These are phyloP conservation scores for Palythoa caribaeorum DNA, from an alignment of 92 coral and sea anemone genomes.

Conservation along the genomic window DNA sequence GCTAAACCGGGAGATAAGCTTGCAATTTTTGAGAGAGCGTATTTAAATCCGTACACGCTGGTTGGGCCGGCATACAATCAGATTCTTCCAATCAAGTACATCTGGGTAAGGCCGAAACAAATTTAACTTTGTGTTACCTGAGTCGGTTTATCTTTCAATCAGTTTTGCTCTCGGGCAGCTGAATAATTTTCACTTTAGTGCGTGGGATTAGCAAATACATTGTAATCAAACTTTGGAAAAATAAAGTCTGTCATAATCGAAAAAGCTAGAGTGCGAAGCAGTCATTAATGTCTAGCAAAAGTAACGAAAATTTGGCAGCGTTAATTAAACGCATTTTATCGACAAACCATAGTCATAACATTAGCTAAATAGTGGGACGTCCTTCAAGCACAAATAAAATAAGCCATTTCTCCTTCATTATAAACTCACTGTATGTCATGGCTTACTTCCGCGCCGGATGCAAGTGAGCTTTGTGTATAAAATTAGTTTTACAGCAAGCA, in stretches of 20 bases:
- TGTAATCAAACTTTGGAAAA: not conserved
- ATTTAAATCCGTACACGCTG: not conserved
- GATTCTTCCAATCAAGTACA: not conserved
- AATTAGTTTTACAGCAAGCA: too few species aligned
- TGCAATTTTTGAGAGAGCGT: constrained; percentile 2
- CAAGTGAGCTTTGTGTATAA: too few species aligned
- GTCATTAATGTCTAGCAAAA: not conserved
- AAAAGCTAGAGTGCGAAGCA: not conserved
- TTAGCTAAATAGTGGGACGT: too few species aligned
- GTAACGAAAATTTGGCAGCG: not conserved
- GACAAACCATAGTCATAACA: too few species aligned
- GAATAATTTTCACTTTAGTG: not conserved
- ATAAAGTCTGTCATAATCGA: not conserved
- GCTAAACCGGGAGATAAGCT: not conserved
- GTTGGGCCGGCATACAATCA: constrained; percentile 9
- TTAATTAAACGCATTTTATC: not conserved
- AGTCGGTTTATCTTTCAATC: too few species aligned
- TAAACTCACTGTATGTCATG: too few species aligned
- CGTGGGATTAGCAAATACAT: not conserved
- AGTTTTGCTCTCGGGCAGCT: too few species aligned
- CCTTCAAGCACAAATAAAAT: too few species aligned
- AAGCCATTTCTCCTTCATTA: too few species aligned
- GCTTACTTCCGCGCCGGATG: too few species aligned
- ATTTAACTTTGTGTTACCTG: not conserved
- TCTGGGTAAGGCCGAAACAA: constrained; percentile 3